Base-by-base conservation (phyloP, 2,113 vertebrate genomes). In the Delphinus delphis region DNA sequence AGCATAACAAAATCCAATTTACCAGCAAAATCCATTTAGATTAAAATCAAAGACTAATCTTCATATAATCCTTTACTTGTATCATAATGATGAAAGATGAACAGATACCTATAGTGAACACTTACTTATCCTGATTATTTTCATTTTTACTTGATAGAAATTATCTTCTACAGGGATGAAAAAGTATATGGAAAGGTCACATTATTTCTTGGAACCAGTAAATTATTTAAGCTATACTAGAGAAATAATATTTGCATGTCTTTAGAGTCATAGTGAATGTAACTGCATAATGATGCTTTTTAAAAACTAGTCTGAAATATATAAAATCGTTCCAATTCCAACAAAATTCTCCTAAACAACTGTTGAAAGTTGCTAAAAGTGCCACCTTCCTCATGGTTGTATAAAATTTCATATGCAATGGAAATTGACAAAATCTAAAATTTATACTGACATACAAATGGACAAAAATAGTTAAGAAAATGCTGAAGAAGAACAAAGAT, bases 1-100 rank as follows among this genome's bases (percentile, higher is more conserved):
- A 98, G 97, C 98, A 98, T 98, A 98, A 98, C 97, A 98, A 98
- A 98, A 98, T 98, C 97, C 96, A 99, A 98, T 98, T 99, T 99
- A 97, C 94, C 93, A 97, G 96, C 89, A 96, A 98, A 99, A 98
- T 98, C 95, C 83, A 97, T 98, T 98, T 98, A 98, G 98, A 98
- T 99, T 99, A 98, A 99, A 99, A 98, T 98, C 97, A 98, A 98
- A 98, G 95, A 92, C 84, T 96, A 97, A 98, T 98, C 93, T 98
- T 98, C 55, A 60, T 87, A 90, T 0, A 13, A 98, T 97, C 97
- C 94, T 88, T 93, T 98, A 86, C 76, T 96, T 97, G 87, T 96
- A 95, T 20, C 36, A 41, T 96, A 94, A 98, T 97, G 96, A 97
- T 98, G 88, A 98, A 98, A 97, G 95, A 94, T 97, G 97, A 98